Evolutionary conservation across 2,888 invertebrate species (phyloP).

Genomic region (Latrodectus elegans): DNA sequence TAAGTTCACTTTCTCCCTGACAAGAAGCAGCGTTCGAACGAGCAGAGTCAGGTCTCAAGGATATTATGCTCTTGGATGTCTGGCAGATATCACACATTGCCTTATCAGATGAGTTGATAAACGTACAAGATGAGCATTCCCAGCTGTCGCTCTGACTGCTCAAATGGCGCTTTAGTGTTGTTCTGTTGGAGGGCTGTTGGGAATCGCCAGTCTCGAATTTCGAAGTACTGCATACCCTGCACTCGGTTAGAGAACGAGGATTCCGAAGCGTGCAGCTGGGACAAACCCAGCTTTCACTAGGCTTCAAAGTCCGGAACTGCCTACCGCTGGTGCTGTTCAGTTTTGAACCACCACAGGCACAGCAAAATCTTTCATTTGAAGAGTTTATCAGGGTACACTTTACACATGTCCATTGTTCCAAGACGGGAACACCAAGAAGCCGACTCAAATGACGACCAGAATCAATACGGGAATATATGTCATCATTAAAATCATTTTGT

Average conservation of each 20-base stretch:
- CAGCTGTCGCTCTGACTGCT: slow-evolving; percentile 71
- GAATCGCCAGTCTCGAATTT: slow-evolving; percentile 27
- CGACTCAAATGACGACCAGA: slow-evolving; percentile 53
- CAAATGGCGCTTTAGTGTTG: slow-evolving; percentile 22
- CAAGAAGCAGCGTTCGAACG: slow-evolving; percentile 73
- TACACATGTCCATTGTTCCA: slow-evolving; percentile 84
- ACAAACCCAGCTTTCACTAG: slow-evolving; percentile 81
- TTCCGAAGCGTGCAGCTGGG: slow-evolving; percentile 83
- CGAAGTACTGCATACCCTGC: slow-evolving; percentile 72
- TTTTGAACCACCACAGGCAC: slow-evolving; percentile 90
- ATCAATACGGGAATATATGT: slow-evolving; percentile 32
- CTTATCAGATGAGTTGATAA: slow-evolving; percentile 73
- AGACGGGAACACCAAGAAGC: slow-evolving; percentile 57
- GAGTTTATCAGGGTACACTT: slow-evolving; percentile 91
- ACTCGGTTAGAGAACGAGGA: slow-evolving; percentile 70
- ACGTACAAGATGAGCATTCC: slow-evolving; percentile 74
- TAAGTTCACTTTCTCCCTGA: slow-evolving; percentile 84
- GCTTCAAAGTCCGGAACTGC: slow-evolving; percentile 81
- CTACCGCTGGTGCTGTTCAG: slow-evolving; percentile 81
- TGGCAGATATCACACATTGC: slow-evolving; percentile 75
- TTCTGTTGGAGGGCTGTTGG: slow-evolving; percentile 30
- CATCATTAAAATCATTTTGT: slow-evolving; percentile 28
- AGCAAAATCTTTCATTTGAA: slow-evolving; percentile 82
- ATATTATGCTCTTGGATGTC: slow-evolving; percentile 72
- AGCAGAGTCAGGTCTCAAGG: slow-evolving; percentile 68